Evolutionary conservation across 2,888 invertebrate species (phyloP).

Genomic region (Micoletzkya japonica): DNA sequence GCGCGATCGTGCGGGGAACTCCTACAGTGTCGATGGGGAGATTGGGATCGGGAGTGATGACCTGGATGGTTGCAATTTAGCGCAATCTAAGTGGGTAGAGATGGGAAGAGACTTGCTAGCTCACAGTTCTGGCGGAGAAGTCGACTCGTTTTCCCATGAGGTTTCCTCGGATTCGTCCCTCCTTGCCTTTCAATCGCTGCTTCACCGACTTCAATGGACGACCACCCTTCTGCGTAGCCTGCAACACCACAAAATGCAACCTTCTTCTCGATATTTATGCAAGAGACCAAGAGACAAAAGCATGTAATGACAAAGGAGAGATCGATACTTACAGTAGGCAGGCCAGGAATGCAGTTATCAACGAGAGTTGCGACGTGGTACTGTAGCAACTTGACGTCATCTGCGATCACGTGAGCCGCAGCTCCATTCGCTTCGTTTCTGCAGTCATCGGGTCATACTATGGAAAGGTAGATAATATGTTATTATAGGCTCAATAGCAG

Average conservation of each 20-base stretch:
- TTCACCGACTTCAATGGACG: conserved; percentile 97
- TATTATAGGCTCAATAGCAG: not conserved
- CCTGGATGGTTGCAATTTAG: not conserved
- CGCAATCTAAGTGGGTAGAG: not conserved
- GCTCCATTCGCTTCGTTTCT: conserved; percentile 93
- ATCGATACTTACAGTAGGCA: conserved; percentile 71
- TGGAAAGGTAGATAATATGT: not conserved
- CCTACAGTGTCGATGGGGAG: conserved; percentile 85
- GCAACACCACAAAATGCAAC: conserved; percentile 3
- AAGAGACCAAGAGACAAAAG: not conserved
- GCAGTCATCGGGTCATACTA: conserved; percentile 24
- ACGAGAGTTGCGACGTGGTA: conserved; percentile 97
- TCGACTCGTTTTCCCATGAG: conserved; percentile 95
- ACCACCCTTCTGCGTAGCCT: conserved; percentile 97
- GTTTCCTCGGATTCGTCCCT: conserved; percentile 97
- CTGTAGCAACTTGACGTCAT: conserved; percentile 95
- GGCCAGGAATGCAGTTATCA: conserved; percentile 98
- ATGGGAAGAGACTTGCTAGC: not conserved
- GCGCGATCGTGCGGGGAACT: conserved; percentile 94
- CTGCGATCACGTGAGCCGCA: conserved; percentile 92
- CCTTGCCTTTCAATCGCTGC: conserved; percentile 91
- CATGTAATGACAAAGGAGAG: too few species aligned
- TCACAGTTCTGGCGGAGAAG: conserved; percentile 95
- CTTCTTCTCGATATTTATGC: too few species aligned
- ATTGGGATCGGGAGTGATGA: conserved; percentile 69